Evolutionary conservation across 2,888 invertebrate genomes (phyloP).

Genomic region (Acleris laterana): DNA sequence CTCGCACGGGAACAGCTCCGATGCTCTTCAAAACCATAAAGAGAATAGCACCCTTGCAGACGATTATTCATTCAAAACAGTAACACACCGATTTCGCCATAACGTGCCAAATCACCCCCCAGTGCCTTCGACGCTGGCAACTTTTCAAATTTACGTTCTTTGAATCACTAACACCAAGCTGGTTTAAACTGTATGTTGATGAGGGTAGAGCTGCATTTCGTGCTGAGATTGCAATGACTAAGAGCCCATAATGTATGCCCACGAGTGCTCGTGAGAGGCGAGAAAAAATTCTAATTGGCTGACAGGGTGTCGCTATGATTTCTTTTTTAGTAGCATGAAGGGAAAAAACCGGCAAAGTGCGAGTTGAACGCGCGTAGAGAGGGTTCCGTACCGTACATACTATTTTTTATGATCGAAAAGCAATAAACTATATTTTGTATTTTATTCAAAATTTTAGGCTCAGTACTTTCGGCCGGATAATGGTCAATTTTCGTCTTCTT

Average conservation of each 20-base stretch:
- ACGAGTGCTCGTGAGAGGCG: constrained; percentile 7
- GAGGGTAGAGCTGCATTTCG: background rate
- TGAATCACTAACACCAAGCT: background rate
- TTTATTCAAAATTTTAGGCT: no score
- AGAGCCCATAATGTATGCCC: constrained; percentile 30
- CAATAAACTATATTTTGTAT: no score
- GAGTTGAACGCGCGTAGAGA: no score
- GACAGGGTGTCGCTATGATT: background rate
- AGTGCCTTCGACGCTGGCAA: constrained; percentile 44
- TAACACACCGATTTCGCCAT: constrained; percentile 50
- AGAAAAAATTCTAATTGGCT: constrained; percentile 31
- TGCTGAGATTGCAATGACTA: constrained; percentile 1
- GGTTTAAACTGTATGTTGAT: constrained; percentile 6
- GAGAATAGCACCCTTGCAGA: background rate
- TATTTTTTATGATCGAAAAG: no score
- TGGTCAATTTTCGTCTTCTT: no score
- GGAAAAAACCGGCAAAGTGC: no score
- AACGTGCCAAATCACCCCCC: constrained; percentile 60
- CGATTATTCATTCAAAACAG: constrained; percentile 31
- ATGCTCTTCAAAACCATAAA: no score
- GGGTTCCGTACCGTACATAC: no score
- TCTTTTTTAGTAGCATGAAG: background rate
- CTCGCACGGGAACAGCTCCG: no score
- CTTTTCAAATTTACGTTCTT: constrained; percentile 44
- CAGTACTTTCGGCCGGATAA: no score